Evolutionary conservation across 2,113 vertebrate genomes (phyloP).

Genomic region (mouse (Mus musculus)): GRCm39 chr2:122469501-122470000

Average conservation of each 20-base stretch:
- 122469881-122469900: constrained; percentile 76
- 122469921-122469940: neutral
- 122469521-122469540: neutral
- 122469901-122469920: neutral
- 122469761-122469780: constrained; percentile 95
- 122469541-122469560: neutral
- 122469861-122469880: constrained; percentile 95
- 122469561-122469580: neutral
- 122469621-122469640: neutral
- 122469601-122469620: neutral
- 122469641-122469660: neutral
- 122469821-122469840: constrained; percentile 95
- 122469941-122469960: constrained; percentile 19
- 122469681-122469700: constrained; percentile 94
- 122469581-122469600: neutral
- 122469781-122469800: constrained; percentile 92
- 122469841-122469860: constrained; percentile 96
- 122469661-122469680: constrained; percentile 93
- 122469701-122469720: constrained; percentile 93
- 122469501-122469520: neutral
- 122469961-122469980: neutral
- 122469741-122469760: constrained; percentile 95
- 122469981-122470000: constrained; percentile 47
- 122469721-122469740: constrained; percentile 92
- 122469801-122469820: constrained; percentile 92